These are phyloP conservation scores for Erpetoichthys calabaricus DNA, from an alignment of 2,797 vertebrate species.

Conservation along the genomic window DNA sequence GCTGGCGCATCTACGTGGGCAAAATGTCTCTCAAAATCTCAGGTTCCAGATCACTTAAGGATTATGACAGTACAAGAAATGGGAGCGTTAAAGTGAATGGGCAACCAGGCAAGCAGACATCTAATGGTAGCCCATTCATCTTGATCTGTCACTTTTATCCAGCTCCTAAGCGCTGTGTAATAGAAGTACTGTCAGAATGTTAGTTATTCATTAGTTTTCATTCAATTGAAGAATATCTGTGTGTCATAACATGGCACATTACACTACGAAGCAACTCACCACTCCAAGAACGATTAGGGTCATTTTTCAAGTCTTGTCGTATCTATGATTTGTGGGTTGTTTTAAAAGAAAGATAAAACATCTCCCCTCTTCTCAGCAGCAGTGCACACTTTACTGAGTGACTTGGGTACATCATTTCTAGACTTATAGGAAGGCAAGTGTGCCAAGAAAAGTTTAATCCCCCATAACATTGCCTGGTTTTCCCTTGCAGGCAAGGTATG, in stretches of 20 bases:
- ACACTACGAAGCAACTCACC: conserved; percentile 22
- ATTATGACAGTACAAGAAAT: conserved; percentile 7
- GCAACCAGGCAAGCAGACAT: conserved; percentile 11
- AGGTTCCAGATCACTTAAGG: too few species aligned
- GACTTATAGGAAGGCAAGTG: too few species aligned
- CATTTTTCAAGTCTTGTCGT: conserved; percentile 25
- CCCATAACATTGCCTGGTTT: too few species aligned
- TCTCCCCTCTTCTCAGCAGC: not conserved
- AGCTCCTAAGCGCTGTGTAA: conserved; percentile 17
- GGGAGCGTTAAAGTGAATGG: not conserved
- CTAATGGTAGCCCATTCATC: conserved; percentile 18
- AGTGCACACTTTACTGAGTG: too few species aligned
- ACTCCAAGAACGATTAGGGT: conserved; percentile 13
- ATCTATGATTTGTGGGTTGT: conserved; percentile 22
- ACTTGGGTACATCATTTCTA: too few species aligned
- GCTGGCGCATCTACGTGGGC: too few species aligned
- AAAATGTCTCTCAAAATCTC: too few species aligned
- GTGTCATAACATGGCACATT: conserved; percentile 28
- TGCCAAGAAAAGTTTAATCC: too few species aligned
- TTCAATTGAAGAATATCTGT: conserved; percentile 22
- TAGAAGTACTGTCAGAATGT: conserved; percentile 21
- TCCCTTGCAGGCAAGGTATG: too few species aligned
- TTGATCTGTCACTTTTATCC: conserved; percentile 19
- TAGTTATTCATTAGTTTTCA: conserved; percentile 27
- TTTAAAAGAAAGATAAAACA: conserved; percentile 16